phyloP scores from a whole-genome alignment of 2,888 invertebrate species.

The Hololepta plana region DNA sequence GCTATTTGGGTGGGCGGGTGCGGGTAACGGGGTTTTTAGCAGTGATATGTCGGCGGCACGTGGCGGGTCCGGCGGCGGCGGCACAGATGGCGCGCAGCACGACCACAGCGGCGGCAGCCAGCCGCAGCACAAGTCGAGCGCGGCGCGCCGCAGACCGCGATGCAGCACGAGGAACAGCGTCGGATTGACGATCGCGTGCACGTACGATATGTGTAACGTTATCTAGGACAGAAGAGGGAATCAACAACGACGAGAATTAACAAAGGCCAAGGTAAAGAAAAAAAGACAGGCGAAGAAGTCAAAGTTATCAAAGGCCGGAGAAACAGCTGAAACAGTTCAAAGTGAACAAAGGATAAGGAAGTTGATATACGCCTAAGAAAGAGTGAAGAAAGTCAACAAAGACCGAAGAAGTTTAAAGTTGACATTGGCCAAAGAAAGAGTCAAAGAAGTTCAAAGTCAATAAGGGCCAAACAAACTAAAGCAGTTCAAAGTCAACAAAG shows the following conservation, averaged over 20 bases:
- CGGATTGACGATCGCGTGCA: conserved; percentile 73
- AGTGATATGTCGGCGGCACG: conserved; percentile 39
- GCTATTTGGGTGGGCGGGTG: conserved; percentile 30
- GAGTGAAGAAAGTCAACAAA: too few species aligned
- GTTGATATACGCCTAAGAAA: too few species aligned
- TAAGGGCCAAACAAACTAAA: too few species aligned
- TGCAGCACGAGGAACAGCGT: conserved; percentile 63
- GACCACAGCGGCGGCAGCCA: conserved; percentile 26
- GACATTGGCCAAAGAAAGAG: too few species aligned
- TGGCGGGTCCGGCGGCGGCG: conserved; percentile 40
- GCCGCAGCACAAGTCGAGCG: conserved; percentile 58
- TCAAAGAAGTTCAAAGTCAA: too few species aligned
- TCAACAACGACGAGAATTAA: too few species aligned
- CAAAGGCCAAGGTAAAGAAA: too few species aligned
- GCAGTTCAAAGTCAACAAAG: too few species aligned
- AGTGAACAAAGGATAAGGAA: background rate
- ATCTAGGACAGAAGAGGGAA: too few species aligned
- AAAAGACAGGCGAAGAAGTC: conserved; percentile 5
- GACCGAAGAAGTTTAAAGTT: too few species aligned
- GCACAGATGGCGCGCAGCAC: conserved; percentile 28
- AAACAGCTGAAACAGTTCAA: background rate
- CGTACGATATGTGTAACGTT: conserved; percentile 71
- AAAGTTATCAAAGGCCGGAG: too few species aligned
- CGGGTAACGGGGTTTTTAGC: conserved; percentile 40
- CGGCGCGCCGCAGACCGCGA: conserved; percentile 52